A percentile compares a stretch with the other conserved stretches of the same genome.
Conservation (phyloP, 2,888 invertebrate species). For the Cephus spinipes region DNA sequence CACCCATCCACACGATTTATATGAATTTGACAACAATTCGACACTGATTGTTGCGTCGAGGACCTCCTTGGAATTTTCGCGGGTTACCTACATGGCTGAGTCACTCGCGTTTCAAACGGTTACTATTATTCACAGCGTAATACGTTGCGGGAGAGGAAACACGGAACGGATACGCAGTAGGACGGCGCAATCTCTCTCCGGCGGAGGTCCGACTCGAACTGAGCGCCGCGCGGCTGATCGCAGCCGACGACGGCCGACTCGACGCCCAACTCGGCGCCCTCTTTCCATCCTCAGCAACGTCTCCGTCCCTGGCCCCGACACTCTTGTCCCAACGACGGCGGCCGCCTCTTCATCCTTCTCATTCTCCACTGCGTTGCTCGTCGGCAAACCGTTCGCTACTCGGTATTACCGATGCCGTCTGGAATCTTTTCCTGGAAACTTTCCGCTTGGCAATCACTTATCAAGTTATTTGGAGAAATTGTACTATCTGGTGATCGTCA, state of each 20-base stretch:
- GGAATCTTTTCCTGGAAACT: slow-evolving; percentile 8
- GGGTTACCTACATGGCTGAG: not conserved
- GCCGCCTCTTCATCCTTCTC: not conserved
- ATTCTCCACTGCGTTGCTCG: not conserved
- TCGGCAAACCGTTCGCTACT: not conserved
- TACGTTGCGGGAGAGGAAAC: slow-evolving; percentile 22
- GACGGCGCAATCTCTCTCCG: slow-evolving; percentile 46
- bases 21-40: not conserved
- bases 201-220: slow-evolving; percentile 60
- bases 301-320: not conserved
- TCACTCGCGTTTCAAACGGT: not conserved
- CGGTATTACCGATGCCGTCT: not conserved
- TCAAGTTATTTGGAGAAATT: not conserved
- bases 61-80: not conserved
- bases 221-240: slow-evolving; percentile 55
- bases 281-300: slow-evolving; percentile 7
- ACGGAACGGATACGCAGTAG: slow-evolving; percentile 30
- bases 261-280: slow-evolving; percentile 17
- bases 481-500: not conserved
- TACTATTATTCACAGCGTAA: not conserved
- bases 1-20: not conserved
- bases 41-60: not conserved
- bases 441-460: not conserved
- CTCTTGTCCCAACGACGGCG: not conserved
- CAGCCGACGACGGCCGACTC: slow-evolving; percentile 43